phyloP scores from a whole-genome alignment of 2,113 vertebrate genomes.

The Macaca fascicularis region T2T-MFA8v1.1 NC_088381.1:85224001-85224500 shows the following conservation, averaged over 20 bases:
- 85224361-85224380: neutral
- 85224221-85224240: neutral
- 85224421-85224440: too few relatives aligned
- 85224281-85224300: neutral
- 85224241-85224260: neutral
- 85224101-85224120: neutral
- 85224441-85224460: too few relatives aligned
- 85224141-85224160: neutral
- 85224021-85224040: neutral
- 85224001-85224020: neutral
- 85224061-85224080: neutral
- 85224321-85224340: neutral
- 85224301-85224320: neutral
- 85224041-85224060: neutral
- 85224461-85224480: too few relatives aligned
- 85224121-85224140: neutral
- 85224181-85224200: neutral
- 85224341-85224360: neutral
- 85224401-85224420: neutral
- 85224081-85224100: neutral
- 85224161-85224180: neutral
- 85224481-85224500: too few relatives aligned
- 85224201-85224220: neutral
- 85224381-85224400: neutral
- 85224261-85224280: neutral